Base-by-base conservation (phyloP, 1,140 invertebrate genomes). In the Drosophila teissieri region DNA sequence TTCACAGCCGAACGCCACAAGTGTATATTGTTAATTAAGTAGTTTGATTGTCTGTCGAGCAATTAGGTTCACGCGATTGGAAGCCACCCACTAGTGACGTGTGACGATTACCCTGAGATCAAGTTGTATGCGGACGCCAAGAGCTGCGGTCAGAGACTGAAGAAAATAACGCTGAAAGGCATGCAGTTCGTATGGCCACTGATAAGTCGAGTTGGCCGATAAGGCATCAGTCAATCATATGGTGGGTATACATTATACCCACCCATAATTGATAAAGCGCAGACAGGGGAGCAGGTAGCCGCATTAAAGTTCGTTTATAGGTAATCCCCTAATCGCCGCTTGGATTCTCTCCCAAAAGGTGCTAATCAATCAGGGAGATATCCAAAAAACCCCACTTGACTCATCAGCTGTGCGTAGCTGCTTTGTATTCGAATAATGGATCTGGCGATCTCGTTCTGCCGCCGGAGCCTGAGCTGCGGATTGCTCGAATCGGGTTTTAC, bases 361-460 rank as follows among this genome's bases (percentile, higher is more conserved):
- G 49, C 44, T 69, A 88, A 88, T 60, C 44, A 62, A 70, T 85
- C 79, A 46, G 46, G 44, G 27, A 19, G 37, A 0, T 68, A 69
- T 58, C 55, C 83, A 88, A 86, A 83, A 73, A 73, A 61, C 36
- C 19, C 70, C 62, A 46, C 57, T 49, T 82, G 79, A 86, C 39
- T 88, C 83, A 86, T 75, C 46, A 53, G 53, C 61, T 75, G 73
- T 58, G 56, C 54, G 74, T 69, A 69, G 55, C 31, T 31, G 31
- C 31, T 72, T 55, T 39, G 11, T 39, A 39, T 19, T 19, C 19
- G 19, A 19, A 19, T 19, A 19, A 19, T 19, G 19, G 19, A 19
- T 19, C 46, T 44, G 40, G 37, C 67, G 34, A 70, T 69, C 51
- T 74, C 62, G 55, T 57, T 52, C 53, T 45, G 62, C 39, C 12